Base-by-base conservation (phyloP, 2,888 invertebrate species). In the Coleophora flavipennella region DNA sequence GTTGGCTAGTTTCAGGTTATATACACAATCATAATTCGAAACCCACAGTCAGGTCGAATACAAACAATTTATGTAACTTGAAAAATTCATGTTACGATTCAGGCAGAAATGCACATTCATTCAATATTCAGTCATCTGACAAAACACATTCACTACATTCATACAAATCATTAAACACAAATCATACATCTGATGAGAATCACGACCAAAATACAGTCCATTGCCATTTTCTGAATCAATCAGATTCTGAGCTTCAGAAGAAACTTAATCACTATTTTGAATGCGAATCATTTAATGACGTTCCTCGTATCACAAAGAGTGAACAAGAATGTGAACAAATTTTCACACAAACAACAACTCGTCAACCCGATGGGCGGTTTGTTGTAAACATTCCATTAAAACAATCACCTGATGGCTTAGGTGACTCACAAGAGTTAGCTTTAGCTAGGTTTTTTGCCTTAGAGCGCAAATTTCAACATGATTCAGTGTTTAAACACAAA, bases 341-440 rank as follows among this genome's bases (percentile, higher is more conserved):
- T 8, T 48, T 45, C 33, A 8, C 20, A 11, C 10, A 41, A 8
- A 44, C 33, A n/a, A 43, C 44, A 4, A 35, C 25, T 2, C 47
- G 50, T 1, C 31, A 38, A 3, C 10, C 29, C 7, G 37, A 49
- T 13, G 52, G 49, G 1, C 31, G 41, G 13, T 52, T 50, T 13
- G 20, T 40, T 13, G 50, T 52, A 1, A 42, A 39, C 10, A 42
- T 52, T 7, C 50, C 50, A 12, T 32, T 52, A 3, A 43, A 42
- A 10, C 42, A 47, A 31, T 36, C 42, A 2, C 46, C 48, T 12
- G 28, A 40, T n/a, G 11, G 4, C 10, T 33, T 46, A 33, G 48
- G 50, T 14, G 41, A 46, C 9, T 45, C 46, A 0, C 41, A 36
- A 27, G 13, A 26, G 1, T n/a, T 25, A 11, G 50, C 48, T 0